These are phyloP conservation scores for Genyomyrus donnyi DNA, from an alignment of 2,113 vertebrate species.

Conservation along the genomic window DNA sequence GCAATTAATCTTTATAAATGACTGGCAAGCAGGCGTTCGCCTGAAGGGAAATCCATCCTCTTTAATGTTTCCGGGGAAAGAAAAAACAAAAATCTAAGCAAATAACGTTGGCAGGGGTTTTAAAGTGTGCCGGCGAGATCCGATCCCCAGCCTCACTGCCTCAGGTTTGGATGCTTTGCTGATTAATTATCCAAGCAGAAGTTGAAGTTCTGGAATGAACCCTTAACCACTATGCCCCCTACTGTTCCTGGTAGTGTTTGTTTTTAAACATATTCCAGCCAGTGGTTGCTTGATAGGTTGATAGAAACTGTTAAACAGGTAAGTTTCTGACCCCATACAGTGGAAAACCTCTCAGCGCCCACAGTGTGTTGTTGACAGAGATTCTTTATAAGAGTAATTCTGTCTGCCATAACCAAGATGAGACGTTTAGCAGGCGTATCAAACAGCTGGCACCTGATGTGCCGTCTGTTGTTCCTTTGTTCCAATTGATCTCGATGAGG, in stretches of 20 bases:
- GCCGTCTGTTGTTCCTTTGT: not conserved
- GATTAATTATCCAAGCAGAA: not conserved
- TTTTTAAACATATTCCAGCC: not conserved
- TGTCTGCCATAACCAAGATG: not conserved
- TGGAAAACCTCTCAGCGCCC: not conserved
- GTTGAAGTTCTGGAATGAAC: not conserved
- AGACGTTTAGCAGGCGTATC: not conserved
- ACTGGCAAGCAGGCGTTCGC: not conserved
- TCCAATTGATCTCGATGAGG: not conserved
- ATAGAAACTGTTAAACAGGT: not conserved
- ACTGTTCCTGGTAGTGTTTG: not conserved
- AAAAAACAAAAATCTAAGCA: not conserved
- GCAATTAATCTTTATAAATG: constrained; percentile 13
- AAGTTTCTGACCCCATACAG: not conserved
- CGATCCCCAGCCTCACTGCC: not conserved
- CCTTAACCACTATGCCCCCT: not conserved
- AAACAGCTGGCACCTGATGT: not conserved
- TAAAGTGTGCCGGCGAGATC: not conserved
- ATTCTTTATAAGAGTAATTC: not conserved
- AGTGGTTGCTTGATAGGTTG: not conserved
- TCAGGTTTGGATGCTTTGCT: not conserved
- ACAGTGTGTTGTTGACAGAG: not conserved
- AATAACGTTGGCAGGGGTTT: not conserved
- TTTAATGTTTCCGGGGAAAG: not conserved
- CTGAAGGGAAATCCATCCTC: not conserved